Evolutionary conservation across 2,797 vertebrate species (phyloP).

Genomic region (Xenopus petersii): DNA sequence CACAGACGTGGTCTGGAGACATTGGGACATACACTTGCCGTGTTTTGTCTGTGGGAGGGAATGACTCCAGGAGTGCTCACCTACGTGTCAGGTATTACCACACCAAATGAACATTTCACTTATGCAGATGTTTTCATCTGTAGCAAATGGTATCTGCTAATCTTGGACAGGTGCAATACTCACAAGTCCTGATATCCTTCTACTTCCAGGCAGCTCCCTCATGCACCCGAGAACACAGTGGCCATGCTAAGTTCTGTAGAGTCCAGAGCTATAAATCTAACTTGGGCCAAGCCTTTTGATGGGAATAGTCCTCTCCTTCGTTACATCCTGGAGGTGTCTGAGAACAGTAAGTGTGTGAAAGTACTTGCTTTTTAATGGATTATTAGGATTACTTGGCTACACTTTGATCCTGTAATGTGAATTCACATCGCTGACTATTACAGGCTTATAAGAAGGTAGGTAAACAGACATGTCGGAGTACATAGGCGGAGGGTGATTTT

Average conservation of each 20-base stretch:
- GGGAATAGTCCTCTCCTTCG: slow-evolving; percentile 92
- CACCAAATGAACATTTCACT: too few relatives aligned
- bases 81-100: slow-evolving; percentile 84
- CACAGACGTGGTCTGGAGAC: slow-evolving; percentile 95
- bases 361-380: too few relatives aligned
- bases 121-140: too few relatives aligned
- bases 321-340: slow-evolving; percentile 91
- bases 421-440: too few relatives aligned
- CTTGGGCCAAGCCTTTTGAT: slow-evolving; percentile 90
- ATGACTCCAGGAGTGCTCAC: slow-evolving; percentile 86
- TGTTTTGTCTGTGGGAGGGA: slow-evolving; percentile 86
- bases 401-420: too few relatives aligned
- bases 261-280: slow-evolving; percentile 87
- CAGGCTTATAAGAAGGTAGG: too few relatives aligned
- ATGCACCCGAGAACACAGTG: slow-evolving; percentile 83
- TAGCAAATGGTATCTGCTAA: too few relatives aligned
- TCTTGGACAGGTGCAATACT: too few relatives aligned
- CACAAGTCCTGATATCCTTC: too few relatives aligned
- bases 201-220: slow-evolving; percentile 84
- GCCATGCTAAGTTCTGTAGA: slow-evolving; percentile 77
- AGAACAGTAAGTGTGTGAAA: slow-evolving; percentile 83
- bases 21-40: slow-evolving; percentile 93
- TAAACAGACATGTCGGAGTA: too few relatives aligned
- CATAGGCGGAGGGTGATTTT: too few relatives aligned
- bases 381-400: too few relatives aligned